Percentiles rank a stretch among this genome's conserved stretches.
phyloP scores from a whole-genome alignment of 2,113 vertebrate genomes.

The Apodemus sylvaticus region DNA sequence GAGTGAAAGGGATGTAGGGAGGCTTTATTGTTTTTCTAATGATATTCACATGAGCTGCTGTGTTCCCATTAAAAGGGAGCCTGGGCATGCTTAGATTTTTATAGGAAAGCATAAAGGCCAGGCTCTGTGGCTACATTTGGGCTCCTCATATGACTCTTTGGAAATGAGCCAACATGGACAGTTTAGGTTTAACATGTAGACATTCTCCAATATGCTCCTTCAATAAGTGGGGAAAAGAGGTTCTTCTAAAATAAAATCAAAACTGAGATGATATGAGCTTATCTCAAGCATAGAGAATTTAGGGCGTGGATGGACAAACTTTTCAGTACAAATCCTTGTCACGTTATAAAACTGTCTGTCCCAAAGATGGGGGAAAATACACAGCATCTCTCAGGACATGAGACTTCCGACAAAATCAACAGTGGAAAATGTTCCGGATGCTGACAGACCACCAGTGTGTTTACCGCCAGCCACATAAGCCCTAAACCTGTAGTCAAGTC shows the following conservation, averaged over 20 bases:
- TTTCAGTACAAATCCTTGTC: not conserved
- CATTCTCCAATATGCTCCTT: not conserved
- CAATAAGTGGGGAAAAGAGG: not conserved
- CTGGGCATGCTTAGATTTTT: not conserved
- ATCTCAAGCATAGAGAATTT: not conserved
- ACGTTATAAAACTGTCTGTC: not conserved
- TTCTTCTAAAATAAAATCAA: not conserved
- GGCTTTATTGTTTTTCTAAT: slow-evolving; percentile 47
- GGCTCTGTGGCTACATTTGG: not conserved
- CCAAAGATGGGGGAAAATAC: not conserved
- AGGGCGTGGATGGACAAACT: not conserved
- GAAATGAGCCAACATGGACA: not conserved
- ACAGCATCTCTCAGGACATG: not conserved
- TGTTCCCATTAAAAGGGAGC: not conserved
- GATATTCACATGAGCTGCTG: not conserved
- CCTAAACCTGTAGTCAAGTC: too few relatives aligned
- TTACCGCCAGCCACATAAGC: not conserved
- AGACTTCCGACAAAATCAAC: not conserved
- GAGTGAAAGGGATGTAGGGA: not conserved
- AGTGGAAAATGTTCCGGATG: not conserved
- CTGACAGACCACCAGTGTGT: not conserved
- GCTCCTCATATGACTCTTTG: not conserved
- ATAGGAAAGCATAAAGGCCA: not conserved
- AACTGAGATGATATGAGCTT: not conserved
- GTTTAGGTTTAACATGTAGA: not conserved